A percentile compares a stretch with the other conserved stretches of the same genome.
Conservation (phyloP, 2,888 invertebrate species). For the Epinotia bilunana region DNA sequence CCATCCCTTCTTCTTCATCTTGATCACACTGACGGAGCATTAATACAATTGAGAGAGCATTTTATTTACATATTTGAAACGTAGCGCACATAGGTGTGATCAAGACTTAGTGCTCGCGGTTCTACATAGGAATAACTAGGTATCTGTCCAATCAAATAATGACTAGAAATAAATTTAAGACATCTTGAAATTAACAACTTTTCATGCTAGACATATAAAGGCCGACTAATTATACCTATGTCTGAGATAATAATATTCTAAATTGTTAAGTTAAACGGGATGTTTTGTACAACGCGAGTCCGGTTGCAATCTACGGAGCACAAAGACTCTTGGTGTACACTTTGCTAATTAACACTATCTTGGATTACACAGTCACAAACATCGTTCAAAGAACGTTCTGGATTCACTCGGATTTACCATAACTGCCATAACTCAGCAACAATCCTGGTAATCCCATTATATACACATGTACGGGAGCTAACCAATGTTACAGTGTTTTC, state of each 20-base stretch:
- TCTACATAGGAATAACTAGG: slow-evolving; percentile 40
- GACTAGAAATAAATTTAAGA: slow-evolving; percentile 13
- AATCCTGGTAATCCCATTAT: slow-evolving; percentile 23
- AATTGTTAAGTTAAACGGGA: slow-evolving; percentile 60
- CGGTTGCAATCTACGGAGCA: slow-evolving; percentile 85
- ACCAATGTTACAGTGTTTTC: slow-evolving; percentile 39
- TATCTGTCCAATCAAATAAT: slow-evolving; percentile 11
- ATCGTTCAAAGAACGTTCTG: slow-evolving; percentile 59
- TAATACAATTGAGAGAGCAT: slow-evolving; percentile 1
- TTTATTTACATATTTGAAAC: neutral
- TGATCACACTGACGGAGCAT: slow-evolving; percentile 14
- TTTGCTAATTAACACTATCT: slow-evolving; percentile 81
- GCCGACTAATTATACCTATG: slow-evolving; percentile 39
- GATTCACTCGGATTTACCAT: slow-evolving; percentile 40
- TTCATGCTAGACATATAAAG: slow-evolving; percentile 12
- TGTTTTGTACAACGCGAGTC: slow-evolving; percentile 70
- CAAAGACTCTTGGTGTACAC: slow-evolving; percentile 84
- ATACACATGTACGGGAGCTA: slow-evolving; percentile 28
- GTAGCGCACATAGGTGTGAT: slow-evolving; percentile 16
- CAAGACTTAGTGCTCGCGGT: slow-evolving; percentile 32
- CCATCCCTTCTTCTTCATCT: slow-evolving; percentile 26
- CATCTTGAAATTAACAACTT: neutral
- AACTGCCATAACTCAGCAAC: slow-evolving; percentile 34
- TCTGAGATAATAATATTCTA: slow-evolving; percentile 24
- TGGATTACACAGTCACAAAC: slow-evolving; percentile 84